Conservation (phyloP, 2,797 vertebrate species). For the Vultur gryphus region DNA sequence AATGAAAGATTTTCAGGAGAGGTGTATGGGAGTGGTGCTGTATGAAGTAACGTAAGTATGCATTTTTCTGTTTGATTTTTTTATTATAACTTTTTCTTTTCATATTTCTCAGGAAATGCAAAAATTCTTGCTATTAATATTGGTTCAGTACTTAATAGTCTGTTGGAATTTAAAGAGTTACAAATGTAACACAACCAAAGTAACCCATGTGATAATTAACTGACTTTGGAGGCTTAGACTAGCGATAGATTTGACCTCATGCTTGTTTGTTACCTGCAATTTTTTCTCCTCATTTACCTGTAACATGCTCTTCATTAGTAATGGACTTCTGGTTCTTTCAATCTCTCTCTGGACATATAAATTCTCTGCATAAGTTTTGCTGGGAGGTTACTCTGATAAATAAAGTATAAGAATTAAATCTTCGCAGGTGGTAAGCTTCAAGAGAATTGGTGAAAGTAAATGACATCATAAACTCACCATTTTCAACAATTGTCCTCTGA, state of each 20-base stretch:
- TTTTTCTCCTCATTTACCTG: background rate
- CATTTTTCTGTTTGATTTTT: background rate
- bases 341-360: background rate
- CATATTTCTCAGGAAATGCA: background rate
- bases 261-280: background rate
- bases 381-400: background rate
- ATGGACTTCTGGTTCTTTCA: background rate
- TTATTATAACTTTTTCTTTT: background rate
- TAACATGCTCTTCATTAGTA: background rate
- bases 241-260: background rate
- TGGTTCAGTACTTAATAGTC: background rate
- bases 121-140: background rate
- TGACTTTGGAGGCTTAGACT: background rate
- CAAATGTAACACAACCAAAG: background rate
- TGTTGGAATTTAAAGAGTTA: background rate
- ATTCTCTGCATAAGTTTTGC: background rate
- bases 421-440: background rate
- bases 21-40: background rate
- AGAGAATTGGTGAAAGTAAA: background rate
- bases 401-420: background rate
- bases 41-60: background rate
- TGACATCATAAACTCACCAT: background rate
- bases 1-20: background rate
- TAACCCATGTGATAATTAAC: background rate
- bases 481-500: background rate